Base-by-base conservation (phyloP, 2,113 vertebrate species). In the Indicator maculatus region DNA sequence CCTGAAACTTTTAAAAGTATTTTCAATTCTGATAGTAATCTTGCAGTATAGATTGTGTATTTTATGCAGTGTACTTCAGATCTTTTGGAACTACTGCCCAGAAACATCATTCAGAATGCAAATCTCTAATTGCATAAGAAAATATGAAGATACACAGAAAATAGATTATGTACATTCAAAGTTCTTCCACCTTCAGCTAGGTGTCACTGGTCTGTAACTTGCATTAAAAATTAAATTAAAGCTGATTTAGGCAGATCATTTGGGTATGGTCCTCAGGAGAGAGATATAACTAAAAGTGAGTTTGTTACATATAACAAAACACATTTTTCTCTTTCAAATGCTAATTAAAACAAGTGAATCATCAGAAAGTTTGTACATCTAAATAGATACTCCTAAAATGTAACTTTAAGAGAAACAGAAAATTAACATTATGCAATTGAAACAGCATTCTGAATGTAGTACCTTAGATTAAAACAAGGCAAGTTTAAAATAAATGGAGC, bases 161-260 rank as follows among this genome's bases (percentile, higher is more conserved):
- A 74, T 13, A 85, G 52, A 36, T 47, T 41, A 13, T 1, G 11
- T 17, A 36, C 85, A 70, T 60, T 83, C 60, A 67, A 8, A 86
- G 44, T 86, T 83, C 69, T 93, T 73, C 60, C 53, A 53, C 53
- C 27, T 88, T 91, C 82, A 95, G 85, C 79, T 83, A 87, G 79
- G 75, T 96, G 93, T 82, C 79, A 80, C 91, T 93, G 31, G 41
- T 77, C 87, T 90, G 65, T 86, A 90, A 75, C 70, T 83, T 80
- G 33, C 53, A 72, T 47, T 75, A 53, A 74, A 89, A 88, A 41
- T 39, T 27, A 70, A 55, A 75, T 58, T 33, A 74, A n/a, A 85
- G 60, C 38, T 80, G 47, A 76, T 44, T 74, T 39, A 56, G 44
- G 23, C 31, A 64, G 16, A 33, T 85, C 8, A 50, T 67, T 88